Evolutionary conservation across 2,888 invertebrate genomes (phyloP), one percentile per base, ranked within the genome.

Genomic region (Diloba caeruleocephala): DNA sequence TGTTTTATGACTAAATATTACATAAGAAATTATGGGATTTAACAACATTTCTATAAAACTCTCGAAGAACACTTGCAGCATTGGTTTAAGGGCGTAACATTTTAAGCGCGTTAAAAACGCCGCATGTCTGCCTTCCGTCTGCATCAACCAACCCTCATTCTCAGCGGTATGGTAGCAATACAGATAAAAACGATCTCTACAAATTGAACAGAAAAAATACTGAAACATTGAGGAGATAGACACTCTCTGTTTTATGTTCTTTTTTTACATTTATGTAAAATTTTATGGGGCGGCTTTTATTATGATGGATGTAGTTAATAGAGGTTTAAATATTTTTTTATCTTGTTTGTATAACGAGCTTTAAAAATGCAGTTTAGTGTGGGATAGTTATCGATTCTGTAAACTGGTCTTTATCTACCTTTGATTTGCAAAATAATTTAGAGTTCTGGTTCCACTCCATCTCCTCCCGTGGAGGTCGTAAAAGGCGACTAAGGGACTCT

Each of bases 101-200:
- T 4, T 0, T 2, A 1, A 1, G 5, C 9, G 34, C 36, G 29
- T 15, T 10, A 8, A 25, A 60, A 52, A 49, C 55, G 61, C 34
- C 1, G 52, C 66, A 64, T 66, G 41, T 46, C 2, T 53, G 56
- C 39, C 80, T 82, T 74, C 25, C 54, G 82, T 82, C 58, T 82
- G 58, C 33, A 48, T 8, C 12, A 26, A 32, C 50, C 84, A 71
- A 77, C 81, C 80, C 82, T 81, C 78, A 66, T 66, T 78, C 59
- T 65, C 61, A 60, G 79, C 76, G 82, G 90, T 76, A 83, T 92
- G 92, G 92, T 92, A 92, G 92, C 92, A 92, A 92, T 92, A 87
- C 88, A 92, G 92, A 92, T 92, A 92, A 89, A 86, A 83, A 71
- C 77, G 70, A 81, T 85, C 84, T 82, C 82, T 82, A 92, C 91